phyloP scores from a whole-genome alignment of 2,888 invertebrate genomes.

The Troides helena region DNA sequence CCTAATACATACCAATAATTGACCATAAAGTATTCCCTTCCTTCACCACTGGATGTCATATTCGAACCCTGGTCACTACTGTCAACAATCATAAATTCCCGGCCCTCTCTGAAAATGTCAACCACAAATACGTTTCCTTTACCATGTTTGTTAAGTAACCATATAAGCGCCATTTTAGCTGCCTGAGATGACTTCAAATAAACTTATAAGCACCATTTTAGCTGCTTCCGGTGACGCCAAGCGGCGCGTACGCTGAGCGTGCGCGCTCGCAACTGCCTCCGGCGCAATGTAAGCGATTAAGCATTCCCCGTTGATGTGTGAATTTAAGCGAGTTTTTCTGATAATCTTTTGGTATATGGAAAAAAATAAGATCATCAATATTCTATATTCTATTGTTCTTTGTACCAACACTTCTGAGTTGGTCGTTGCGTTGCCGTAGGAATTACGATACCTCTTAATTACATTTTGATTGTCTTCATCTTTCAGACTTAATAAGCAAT shows the following conservation, averaged over 20 bases:
- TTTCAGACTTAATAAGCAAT: not conserved
- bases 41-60: slow-evolving; percentile 57
- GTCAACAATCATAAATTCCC: slow-evolving; percentile 65
- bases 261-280: slow-evolving; percentile 25
- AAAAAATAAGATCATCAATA: not conserved
- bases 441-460: not conserved
- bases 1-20: slow-evolving; percentile 70
- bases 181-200: slow-evolving; percentile 12
- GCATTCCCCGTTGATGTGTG: slow-evolving; percentile 32
- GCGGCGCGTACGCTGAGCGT: slow-evolving; percentile 9
- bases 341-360: not conserved
- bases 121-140: slow-evolving; percentile 45
- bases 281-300: slow-evolving; percentile 35
- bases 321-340: slow-evolving; percentile 5
- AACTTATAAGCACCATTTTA: slow-evolving; percentile 28
- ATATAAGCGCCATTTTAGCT: slow-evolving; percentile 29
- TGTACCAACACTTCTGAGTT: not conserved
- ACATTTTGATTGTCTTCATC: not conserved
- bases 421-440: no score
- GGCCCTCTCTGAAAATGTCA: slow-evolving; percentile 70
- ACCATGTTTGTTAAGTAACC: slow-evolving; percentile 30
- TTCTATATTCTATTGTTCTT: not conserved
- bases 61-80: slow-evolving; percentile 66
- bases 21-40: slow-evolving; percentile 66
- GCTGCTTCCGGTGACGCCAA: slow-evolving; percentile 26